Conservation (phyloP, 2,888 invertebrate genomes). For the Drosophila subquinaria region DNA sequence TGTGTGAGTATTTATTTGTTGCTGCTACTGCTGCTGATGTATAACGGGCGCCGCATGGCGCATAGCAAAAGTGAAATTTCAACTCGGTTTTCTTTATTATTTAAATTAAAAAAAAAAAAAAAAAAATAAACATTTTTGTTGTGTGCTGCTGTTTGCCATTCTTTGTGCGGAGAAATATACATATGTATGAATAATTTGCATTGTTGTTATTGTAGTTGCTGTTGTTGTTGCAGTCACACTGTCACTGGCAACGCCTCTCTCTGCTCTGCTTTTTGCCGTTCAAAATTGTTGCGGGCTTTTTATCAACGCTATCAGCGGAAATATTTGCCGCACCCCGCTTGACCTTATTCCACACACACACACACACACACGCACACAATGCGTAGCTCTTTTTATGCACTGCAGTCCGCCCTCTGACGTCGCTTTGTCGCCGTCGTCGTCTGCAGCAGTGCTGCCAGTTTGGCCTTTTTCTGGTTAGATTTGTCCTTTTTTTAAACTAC, state of each 20-base stretch:
- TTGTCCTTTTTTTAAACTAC: not conserved
- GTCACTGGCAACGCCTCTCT: constrained; percentile 54
- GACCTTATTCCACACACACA: constrained; percentile 62
- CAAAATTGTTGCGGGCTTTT: constrained; percentile 47
- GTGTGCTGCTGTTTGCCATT: constrained; percentile 43
- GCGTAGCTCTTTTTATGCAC: constrained; percentile 33
- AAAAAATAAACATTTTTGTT: constrained; percentile 8
- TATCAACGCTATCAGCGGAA: constrained; percentile 73
- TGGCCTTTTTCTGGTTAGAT: not conserved
- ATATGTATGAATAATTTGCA: constrained; percentile 15
- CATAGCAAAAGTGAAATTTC: constrained; percentile 75
- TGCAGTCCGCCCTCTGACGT: constrained; percentile 26
- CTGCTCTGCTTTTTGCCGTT: constrained; percentile 34
- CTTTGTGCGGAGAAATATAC: constrained; percentile 38
- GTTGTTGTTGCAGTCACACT: constrained; percentile 20
- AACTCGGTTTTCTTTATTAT: constrained; percentile 56
- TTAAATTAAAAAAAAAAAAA: constrained; percentile 51
- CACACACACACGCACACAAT: constrained; percentile 2
- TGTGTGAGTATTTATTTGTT: constrained; percentile 39
- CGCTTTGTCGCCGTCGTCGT: not conserved
- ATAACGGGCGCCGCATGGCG: constrained; percentile 56
- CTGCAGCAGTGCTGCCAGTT: not conserved
- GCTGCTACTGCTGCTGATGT: constrained; percentile 32
- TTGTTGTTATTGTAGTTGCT: constrained; percentile 14
- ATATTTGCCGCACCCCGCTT: constrained; percentile 78